Evolutionary conservation across 2,113 vertebrate genomes (phyloP).

Genomic region (Microcebus jonahi): DNA sequence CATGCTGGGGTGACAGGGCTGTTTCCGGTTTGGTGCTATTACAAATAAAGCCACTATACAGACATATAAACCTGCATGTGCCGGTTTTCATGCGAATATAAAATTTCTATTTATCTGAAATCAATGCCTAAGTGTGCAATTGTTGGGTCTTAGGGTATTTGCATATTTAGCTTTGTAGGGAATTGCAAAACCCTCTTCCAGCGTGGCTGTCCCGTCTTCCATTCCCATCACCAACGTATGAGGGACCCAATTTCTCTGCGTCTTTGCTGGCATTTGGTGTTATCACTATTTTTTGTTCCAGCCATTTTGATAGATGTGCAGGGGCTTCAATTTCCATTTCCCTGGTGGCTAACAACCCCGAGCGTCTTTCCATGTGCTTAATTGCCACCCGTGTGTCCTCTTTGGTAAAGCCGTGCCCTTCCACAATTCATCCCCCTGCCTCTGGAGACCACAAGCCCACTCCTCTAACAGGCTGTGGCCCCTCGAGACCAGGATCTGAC

Average conservation of each 20-base stretch:
- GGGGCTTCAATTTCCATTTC: not conserved
- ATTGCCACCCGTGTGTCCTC: not conserved
- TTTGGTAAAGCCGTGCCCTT: not conserved
- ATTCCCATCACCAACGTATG: not conserved
- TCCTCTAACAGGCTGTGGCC: not conserved
- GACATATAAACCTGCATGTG: not conserved
- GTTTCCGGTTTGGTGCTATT: not conserved
- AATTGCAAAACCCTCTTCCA: not conserved
- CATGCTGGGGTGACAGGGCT: not conserved
- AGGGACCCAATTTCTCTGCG: not conserved
- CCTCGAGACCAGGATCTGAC: not conserved
- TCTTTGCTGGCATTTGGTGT: not conserved
- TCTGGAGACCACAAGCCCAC: not conserved
- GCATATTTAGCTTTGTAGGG: not conserved
- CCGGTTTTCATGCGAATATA: not conserved
- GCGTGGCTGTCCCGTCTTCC: not conserved
- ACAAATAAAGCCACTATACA: not conserved
- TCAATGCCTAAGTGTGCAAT: not conserved
- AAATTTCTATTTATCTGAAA: not conserved
- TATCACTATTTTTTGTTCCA: not conserved
- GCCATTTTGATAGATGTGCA: not conserved
- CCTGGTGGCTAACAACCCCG: rapidly evolving
- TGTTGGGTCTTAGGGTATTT: not conserved
- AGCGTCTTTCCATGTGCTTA: not conserved
- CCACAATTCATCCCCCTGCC: not conserved